Evolutionary conservation across 2,113 vertebrate genomes (phyloP).

Genomic region (Rallus limicola): DNA sequence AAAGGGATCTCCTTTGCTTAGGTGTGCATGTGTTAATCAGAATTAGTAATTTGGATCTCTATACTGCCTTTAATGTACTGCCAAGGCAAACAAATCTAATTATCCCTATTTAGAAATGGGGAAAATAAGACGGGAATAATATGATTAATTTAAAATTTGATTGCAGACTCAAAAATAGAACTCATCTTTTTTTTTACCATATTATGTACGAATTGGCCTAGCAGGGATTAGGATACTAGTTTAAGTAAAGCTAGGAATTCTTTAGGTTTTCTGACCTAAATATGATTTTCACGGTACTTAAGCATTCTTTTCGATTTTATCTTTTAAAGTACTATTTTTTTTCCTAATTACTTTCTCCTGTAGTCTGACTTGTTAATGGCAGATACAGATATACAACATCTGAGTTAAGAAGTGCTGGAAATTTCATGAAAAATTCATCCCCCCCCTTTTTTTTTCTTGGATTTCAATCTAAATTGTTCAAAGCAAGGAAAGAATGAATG

Average conservation of each 20-base stretch:
- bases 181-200: background rate
- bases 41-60: slow-evolving; percentile 2
- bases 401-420: background rate
- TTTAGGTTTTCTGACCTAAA: background rate
- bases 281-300: background rate
- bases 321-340: background rate
- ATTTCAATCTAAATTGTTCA: background rate
- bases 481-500: background rate
- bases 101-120: slow-evolving; percentile 12
- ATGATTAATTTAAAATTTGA: slow-evolving; percentile 10
- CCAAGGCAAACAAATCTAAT: slow-evolving; percentile 21
- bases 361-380: background rate
- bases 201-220: background rate
- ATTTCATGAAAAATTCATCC: background rate
- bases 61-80: slow-evolving; percentile 10
- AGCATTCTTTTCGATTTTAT: background rate
- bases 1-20: background rate
- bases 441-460: background rate
- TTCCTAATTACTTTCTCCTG: background rate
- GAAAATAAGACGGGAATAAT: slow-evolving; percentile 9
- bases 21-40: background rate
- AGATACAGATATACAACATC: background rate
- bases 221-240: background rate
- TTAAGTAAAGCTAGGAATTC: slow-evolving; percentile 16
- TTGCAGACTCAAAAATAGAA: slow-evolving; percentile 24